phyloP scores from a whole-genome alignment of 2,113 vertebrate genomes.

The Columba janthina region DNA sequence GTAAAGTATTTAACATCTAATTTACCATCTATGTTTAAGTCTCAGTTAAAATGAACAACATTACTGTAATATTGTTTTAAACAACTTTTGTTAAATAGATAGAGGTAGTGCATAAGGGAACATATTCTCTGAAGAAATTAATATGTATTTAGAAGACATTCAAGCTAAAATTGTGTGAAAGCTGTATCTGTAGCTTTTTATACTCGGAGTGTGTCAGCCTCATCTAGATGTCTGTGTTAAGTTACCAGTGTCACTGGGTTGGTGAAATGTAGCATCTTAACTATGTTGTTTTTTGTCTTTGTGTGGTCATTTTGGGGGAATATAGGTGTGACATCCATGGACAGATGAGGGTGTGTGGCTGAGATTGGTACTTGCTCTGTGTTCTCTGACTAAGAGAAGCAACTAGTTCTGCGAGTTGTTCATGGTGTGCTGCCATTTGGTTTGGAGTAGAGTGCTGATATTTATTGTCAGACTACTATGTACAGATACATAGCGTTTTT shows the following conservation, averaged over 20 bases:
- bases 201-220: not conserved
- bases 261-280: not conserved
- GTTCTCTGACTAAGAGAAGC: not conserved
- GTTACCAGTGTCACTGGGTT: not conserved
- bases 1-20: not conserved
- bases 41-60: not conserved
- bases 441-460: not conserved
- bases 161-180: not conserved
- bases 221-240: not conserved
- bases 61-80: not conserved
- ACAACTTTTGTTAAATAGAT: not conserved
- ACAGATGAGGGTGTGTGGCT: not conserved
- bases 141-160: not conserved
- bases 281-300: not conserved
- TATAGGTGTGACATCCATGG: not conserved
- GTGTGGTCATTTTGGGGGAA: not conserved
- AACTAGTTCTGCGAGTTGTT: not conserved
- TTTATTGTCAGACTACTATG: not conserved
- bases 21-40: not conserved
- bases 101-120: not conserved
- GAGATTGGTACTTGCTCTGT: not conserved
- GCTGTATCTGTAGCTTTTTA: not conserved
- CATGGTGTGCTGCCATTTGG: not conserved
- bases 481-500: not conserved
- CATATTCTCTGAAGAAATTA: not conserved